Evolutionary conservation across 2,113 vertebrate genomes (phyloP).

Genomic region (Nannospalax galili): DNA sequence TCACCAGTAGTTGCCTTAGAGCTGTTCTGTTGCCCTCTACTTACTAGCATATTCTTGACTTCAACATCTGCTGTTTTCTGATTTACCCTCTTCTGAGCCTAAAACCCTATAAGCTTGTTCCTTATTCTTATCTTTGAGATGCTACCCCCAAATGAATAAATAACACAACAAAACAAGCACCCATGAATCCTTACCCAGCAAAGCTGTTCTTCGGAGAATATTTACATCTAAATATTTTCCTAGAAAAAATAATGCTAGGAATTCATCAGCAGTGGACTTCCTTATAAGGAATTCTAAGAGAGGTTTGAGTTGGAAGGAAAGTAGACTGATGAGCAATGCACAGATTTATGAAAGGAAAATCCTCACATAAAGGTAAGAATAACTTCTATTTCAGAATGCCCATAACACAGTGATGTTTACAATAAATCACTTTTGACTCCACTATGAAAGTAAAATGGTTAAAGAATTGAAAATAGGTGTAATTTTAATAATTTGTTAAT

Average conservation of each 20-base stretch:
- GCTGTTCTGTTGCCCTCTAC: too few species aligned
- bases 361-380: background rate
- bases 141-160: background rate
- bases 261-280: background rate
- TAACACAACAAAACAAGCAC: background rate
- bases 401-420: background rate
- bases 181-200: background rate
- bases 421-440: background rate
- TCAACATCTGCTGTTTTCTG: background rate
- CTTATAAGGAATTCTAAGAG: background rate
- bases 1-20: too few species aligned
- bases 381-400: background rate
- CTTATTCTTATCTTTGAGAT: background rate
- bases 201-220: background rate
- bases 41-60: too few species aligned
- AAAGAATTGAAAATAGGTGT: background rate
- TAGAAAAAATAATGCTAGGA: background rate
- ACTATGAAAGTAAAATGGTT: background rate
- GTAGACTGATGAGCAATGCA: background rate
- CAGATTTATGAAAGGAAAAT: background rate
- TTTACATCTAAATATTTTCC: too few species aligned
- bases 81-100: background rate
- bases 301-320: background rate
- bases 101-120: background rate
- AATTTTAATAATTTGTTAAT: background rate